Conservation (phyloP, 2,113 vertebrate species). For the Hydrochoerus hydrochaeris region DNA sequence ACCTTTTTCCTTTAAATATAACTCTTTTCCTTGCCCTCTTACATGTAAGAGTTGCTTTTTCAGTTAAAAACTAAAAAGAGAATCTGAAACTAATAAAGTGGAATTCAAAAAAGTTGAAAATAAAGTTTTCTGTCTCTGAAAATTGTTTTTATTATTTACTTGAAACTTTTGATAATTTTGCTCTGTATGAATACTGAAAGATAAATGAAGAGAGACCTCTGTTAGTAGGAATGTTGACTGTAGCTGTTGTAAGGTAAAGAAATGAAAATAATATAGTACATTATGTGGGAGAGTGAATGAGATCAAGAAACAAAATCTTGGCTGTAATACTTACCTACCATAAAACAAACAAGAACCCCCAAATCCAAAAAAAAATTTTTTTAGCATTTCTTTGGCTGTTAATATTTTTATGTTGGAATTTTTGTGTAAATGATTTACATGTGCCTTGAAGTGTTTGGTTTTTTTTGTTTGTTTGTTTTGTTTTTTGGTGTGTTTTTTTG, state of each 20-base stretch:
- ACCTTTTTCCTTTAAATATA: background rate
- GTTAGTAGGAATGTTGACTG: background rate
- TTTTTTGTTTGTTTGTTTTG: background rate
- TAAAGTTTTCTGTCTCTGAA: conserved; percentile 39
- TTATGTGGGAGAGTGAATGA: background rate
- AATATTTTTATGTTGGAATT: background rate
- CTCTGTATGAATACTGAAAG: conserved; percentile 27
- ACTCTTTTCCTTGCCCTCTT: background rate
- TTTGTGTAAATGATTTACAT: background rate
- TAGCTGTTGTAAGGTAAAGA: background rate
- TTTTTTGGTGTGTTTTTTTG: too few relatives aligned
- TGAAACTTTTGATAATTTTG: background rate
- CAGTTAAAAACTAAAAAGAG: conserved; percentile 17
- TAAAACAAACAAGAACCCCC: background rate
- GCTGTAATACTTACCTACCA: background rate
- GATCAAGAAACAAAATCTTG: background rate
- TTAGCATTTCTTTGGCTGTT: background rate
- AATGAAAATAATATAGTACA: background rate
- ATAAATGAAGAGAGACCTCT: background rate
- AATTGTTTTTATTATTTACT: conserved; percentile 49
- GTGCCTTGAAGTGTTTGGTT: background rate
- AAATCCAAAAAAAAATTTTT: background rate
- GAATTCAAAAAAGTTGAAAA: conserved; percentile 7
- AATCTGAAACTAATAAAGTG: conserved; percentile 16
- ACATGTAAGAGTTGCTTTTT: background rate